phyloP scores from a whole-genome alignment of 2,113 vertebrate genomes.

The Labeo rohita region DNA sequence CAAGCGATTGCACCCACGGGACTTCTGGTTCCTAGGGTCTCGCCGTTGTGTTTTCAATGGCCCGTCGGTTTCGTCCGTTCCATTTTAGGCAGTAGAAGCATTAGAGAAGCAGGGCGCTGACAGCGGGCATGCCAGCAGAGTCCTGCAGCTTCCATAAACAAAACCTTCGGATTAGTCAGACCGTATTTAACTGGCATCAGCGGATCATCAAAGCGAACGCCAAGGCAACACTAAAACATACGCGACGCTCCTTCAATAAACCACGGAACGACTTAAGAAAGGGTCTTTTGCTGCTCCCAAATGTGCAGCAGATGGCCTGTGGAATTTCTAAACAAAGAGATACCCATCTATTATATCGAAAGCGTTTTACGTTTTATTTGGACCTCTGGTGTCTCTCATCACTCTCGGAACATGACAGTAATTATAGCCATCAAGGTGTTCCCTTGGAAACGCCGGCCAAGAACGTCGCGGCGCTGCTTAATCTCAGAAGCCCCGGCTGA shows the following conservation, averaged over 20 bases:
- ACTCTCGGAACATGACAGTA: constrained; percentile 92
- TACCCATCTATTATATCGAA: constrained; percentile 96
- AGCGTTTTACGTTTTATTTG: constrained; percentile 98
- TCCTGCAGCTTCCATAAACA: constrained; percentile 33
- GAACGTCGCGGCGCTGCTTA: constrained; percentile 79
- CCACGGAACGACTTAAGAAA: constrained; percentile 9
- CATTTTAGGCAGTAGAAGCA: constrained; percentile 33
- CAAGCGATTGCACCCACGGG: neutral
- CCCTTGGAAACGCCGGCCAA: constrained; percentile 82
- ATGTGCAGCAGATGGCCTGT: constrained; percentile 85
- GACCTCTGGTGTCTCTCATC: constrained; percentile 91
- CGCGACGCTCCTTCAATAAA: constrained; percentile 39
- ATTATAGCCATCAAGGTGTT: constrained; percentile 97
- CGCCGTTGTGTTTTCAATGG: neutral
- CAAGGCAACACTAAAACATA: constrained; percentile 34
- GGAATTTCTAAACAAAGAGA: constrained; percentile 94
- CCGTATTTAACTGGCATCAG: constrained; percentile 29
- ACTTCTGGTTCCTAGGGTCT: neutral
- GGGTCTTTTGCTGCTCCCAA: constrained; percentile 73
- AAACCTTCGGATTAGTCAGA: neutral
- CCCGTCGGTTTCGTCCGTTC: neutral
- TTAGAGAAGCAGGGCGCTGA: constrained; percentile 15
- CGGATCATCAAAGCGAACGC: constrained; percentile 11
- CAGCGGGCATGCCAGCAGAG: constrained; percentile 23
- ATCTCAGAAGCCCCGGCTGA: constrained; percentile 82